Conservation (phyloP, 2,797 vertebrate species). For the Carduelis carduelis region DNA sequence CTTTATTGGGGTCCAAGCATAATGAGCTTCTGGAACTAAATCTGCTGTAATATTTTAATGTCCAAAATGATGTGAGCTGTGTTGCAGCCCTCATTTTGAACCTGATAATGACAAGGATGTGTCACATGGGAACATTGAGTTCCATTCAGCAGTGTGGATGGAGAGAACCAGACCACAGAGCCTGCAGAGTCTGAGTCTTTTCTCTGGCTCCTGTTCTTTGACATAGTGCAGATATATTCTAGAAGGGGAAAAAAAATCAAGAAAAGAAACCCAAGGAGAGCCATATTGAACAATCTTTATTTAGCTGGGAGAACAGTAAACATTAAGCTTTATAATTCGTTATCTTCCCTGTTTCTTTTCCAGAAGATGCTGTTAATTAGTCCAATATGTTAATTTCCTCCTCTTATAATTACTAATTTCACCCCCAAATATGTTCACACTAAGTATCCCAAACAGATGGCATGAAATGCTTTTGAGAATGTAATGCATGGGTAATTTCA, state of each 20-base stretch:
- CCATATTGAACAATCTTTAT: conserved; percentile 39
- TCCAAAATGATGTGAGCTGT: neutral
- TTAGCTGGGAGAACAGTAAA: conserved; percentile 38
- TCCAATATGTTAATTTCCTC: conserved; percentile 49
- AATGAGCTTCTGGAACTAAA: neutral
- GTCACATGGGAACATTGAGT: fast-evolving
- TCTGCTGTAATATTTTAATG: neutral
- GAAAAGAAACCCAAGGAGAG: neutral
- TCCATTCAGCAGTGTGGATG: neutral
- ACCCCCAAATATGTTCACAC: conserved; percentile 9
- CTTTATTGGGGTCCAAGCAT: neutral
- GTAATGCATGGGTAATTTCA: conserved; percentile 13
- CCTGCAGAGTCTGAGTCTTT: neutral
- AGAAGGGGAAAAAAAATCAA: neutral
- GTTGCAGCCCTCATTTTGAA: neutral
- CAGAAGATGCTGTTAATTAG: conserved; percentile 59
- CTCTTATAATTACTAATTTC: conserved; percentile 32
- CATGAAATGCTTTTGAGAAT: conserved; percentile 23
- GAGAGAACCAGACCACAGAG: neutral
- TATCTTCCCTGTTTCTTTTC: conserved; percentile 35
- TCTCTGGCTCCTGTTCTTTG: neutral
- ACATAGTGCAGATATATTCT: neutral
- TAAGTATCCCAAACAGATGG: conserved; percentile 45
- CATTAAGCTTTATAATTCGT: conserved; percentile 11
- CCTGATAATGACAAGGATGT: neutral